Conservation (phyloP, 2,113 vertebrate genomes). For the Cisticola juncidis region DNA sequence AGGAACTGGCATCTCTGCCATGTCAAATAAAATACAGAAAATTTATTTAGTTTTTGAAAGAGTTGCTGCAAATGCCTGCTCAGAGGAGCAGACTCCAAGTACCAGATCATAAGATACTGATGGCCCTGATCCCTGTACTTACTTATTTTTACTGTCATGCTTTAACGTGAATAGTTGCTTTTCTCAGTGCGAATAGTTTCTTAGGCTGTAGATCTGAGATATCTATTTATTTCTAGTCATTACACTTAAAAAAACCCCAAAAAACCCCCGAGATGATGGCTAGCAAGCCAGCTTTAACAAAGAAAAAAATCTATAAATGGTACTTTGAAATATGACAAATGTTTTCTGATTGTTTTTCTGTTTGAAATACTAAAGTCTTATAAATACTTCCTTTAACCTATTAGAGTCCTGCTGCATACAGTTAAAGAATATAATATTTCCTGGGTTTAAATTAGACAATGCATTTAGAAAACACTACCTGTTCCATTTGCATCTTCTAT, state of each 20-base stretch:
- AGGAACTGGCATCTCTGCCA: neutral
- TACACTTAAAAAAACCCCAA: neutral
- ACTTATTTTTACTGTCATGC: neutral
- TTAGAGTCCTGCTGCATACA: neutral
- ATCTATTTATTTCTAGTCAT: neutral
- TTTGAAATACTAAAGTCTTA: neutral
- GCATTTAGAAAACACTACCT: neutral
- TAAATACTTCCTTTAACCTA: neutral
- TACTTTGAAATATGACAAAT: neutral
- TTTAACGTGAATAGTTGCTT: neutral
- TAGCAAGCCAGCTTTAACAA: neutral
- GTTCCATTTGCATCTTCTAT: neutral
- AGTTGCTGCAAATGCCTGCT: neutral
- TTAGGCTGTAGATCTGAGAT: neutral
- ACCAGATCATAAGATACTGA: neutral
- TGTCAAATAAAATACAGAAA: neutral
- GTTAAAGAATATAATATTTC: neutral
- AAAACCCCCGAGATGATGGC: neutral
- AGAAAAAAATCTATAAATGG: neutral
- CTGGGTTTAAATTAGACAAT: neutral
- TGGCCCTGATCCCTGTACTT: neutral
- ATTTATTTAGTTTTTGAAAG: neutral
- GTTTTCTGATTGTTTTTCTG: neutral
- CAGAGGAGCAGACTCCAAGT: neutral
- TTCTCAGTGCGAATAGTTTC: neutral